Base-by-base conservation (phyloP, 2,113 vertebrate genomes). In the Pedetes capensis region DNA sequence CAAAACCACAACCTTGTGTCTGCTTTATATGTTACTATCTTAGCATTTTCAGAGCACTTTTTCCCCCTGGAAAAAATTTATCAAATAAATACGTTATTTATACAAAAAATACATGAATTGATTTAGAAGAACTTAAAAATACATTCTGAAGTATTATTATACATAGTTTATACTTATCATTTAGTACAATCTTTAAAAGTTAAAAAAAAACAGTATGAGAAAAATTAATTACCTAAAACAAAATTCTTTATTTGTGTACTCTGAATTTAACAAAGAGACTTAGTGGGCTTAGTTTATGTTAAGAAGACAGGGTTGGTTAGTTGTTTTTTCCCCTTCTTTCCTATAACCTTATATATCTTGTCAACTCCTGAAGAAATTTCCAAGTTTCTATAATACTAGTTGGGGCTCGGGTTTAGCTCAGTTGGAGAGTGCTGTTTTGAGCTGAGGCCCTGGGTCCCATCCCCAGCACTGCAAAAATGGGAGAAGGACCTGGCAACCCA, bases 181-280 rank as follows among this genome's bases (percentile, higher is more conserved):
- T 87, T 78, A 63, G 51, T 44, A 80, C 23, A 59, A 9, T 37
- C 39, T 81, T 74, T 27, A 94, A 71, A 92, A 53, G 22, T 81
- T 78, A 4, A 59, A 69, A 91, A 61, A 47, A 78, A 8, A n/a
- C 27, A n/a, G 55, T 79, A 16, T 51, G 49, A 64, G 34, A 83
- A 68, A 94, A 82, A 91, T 87, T 37, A 87, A 81, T 69, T 72
- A 94, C 32, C 3, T 64, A 27, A 69, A 96, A 25, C 7, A 55
- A 82, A 91, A 71, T 20, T 82, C 32, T 64, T 76, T 66, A 51
- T 63, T 29, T 2, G 12, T 78, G 34, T 51, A 2, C 51, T 10
- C 34, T n/a, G 39, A 4, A 11, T 72, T 74, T 74, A 14, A 87
- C 71, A 84, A 57, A 91, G 51, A 78, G 5, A 37, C 88, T 72